These are phyloP conservation scores for Carcharodon carcharias DNA, from an alignment of 2,797 vertebrate genomes.

Conservation along the genomic window DNA sequence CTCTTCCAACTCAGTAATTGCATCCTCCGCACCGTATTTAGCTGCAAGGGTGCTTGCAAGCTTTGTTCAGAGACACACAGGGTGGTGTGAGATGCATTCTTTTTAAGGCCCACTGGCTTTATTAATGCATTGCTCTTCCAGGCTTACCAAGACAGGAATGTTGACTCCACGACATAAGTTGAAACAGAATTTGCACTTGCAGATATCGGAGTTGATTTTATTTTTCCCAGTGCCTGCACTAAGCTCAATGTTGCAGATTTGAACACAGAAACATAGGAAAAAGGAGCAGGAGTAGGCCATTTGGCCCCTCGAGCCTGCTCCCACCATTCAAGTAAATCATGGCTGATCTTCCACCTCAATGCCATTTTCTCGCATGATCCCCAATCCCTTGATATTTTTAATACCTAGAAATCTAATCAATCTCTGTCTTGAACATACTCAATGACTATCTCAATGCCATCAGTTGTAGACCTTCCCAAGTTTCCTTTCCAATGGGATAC, in stretches of 20 bases:
- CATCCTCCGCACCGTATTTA: neutral
- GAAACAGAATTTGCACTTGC: neutral
- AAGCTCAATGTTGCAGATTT: neutral
- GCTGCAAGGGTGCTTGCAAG: neutral
- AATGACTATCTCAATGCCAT: neutral
- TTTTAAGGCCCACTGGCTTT: neutral
- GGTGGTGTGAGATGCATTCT: neutral
- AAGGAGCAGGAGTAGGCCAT: no score
- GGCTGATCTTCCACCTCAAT: no score
- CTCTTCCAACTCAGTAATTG: neutral
- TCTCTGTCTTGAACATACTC: no score
- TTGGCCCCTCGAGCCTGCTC: no score
- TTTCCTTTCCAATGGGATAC: neutral
- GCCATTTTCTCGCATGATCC: no score
- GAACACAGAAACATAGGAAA: no score
- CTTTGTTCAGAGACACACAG: neutral
- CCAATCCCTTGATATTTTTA: no score
- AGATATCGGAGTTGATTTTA: neutral
- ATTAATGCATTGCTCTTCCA: neutral
- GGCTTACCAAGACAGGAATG: neutral
- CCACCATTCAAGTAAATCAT: no score
- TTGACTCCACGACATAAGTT: neutral
- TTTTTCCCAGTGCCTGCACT: neutral
- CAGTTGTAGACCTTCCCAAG: neutral
- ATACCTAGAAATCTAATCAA: no score